Evolutionary conservation across 2,888 invertebrate genomes (phyloP).

Genomic region (Gari tellinella): DNA sequence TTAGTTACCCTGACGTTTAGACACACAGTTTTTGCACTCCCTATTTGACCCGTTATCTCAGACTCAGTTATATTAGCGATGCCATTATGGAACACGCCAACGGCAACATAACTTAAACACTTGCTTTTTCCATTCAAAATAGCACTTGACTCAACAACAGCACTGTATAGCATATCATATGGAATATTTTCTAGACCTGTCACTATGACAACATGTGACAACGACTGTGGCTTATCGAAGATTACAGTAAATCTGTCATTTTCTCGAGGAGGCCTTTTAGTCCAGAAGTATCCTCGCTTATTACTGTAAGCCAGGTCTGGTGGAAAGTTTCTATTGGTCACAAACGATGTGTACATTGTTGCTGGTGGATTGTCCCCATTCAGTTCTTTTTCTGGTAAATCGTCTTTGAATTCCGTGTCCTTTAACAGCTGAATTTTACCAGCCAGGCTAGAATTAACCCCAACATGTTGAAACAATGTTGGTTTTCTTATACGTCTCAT

Average conservation of each 20-base stretch:
- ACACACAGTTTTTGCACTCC: conserved; percentile 77
- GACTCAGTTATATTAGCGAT: conserved; percentile 68
- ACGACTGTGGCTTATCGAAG: conserved; percentile 73
- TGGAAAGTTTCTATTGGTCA: conserved; percentile 77
- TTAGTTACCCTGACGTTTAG: conserved; percentile 79
- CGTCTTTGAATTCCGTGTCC: conserved; percentile 70
- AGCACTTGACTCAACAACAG: conserved; percentile 74
- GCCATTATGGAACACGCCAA: conserved; percentile 76
- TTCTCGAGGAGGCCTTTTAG: conserved; percentile 69
- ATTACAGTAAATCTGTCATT: conserved; percentile 81
- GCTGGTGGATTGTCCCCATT: conserved; percentile 82
- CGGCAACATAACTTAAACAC: conserved; percentile 61
- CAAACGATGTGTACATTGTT: conserved; percentile 80
- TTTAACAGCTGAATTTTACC: conserved; percentile 72
- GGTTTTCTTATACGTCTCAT: conserved; percentile 61
- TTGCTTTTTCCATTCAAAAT: conserved; percentile 38
- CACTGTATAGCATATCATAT: conserved; percentile 74
- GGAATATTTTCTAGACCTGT: conserved; percentile 77
- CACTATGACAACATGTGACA: conserved; percentile 77
- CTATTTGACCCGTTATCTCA: conserved; percentile 58
- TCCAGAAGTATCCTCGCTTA: conserved; percentile 84
- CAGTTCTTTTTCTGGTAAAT: conserved; percentile 62
- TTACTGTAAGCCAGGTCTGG: conserved; percentile 81
- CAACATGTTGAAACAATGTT: conserved; percentile 74
- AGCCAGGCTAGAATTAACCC: conserved; percentile 66